Evolutionary conservation across 2,113 vertebrate species (phyloP).

Genomic region (Phylloscopus trochilus): DNA sequence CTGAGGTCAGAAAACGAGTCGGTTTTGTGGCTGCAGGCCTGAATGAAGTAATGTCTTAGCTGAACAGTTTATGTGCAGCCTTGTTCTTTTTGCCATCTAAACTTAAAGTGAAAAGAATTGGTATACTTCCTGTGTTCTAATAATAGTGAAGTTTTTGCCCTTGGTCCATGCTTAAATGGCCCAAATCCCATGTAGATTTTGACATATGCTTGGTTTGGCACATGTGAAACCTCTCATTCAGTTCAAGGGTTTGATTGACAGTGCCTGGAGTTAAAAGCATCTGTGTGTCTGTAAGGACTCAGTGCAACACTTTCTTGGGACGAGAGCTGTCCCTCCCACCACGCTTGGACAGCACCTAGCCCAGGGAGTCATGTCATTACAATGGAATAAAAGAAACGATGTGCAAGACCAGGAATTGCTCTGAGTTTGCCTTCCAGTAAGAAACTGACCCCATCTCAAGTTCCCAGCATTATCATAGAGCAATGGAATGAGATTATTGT

Average conservation of each 20-base stretch:
- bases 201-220: neutral
- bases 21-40: constrained; percentile 23
- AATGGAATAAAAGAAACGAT: neutral
- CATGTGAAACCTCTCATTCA: neutral
- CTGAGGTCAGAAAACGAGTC: constrained; percentile 6
- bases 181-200: neutral
- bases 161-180: neutral
- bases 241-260: neutral
- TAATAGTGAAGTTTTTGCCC: neutral
- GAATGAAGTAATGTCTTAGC: constrained; percentile 36
- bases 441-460: constrained; percentile 30
- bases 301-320: accelerated
- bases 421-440: constrained; percentile 27
- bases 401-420: neutral
- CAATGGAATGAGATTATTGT: constrained; percentile 62
- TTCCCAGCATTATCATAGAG: constrained; percentile 48
- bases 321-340: neutral
- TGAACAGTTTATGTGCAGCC: neutral
- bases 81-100: neutral
- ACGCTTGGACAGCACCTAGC: neutral
- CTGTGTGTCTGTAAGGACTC: neutral
- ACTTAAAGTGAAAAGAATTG: neutral
- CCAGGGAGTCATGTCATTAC: neutral
- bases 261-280: neutral
- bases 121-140: neutral